Conservation (phyloP, 1,140 invertebrate genomes). For the Bombyx mandarina region DNA sequence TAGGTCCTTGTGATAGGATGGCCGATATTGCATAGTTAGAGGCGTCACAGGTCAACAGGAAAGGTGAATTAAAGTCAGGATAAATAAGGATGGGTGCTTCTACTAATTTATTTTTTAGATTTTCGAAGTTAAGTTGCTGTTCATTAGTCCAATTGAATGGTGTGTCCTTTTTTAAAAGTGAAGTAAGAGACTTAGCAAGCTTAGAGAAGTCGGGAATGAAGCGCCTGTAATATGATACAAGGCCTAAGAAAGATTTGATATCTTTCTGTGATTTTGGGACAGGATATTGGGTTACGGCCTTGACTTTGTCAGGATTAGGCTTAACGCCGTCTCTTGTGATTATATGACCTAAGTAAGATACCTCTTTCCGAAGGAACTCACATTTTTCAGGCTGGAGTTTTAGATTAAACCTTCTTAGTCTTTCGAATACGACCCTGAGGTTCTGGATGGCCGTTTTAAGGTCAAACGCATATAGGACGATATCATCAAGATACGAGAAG, state of each 20-base stretch:
- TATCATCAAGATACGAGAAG: no score
- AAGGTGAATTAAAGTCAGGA: conserved; percentile 35
- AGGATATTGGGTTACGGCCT: conserved; percentile 17
- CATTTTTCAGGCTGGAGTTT: no score
- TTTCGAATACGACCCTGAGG: no score
- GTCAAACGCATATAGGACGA: no score
- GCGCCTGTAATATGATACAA: conserved; percentile 12
- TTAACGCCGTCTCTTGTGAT: conserved; percentile 25
- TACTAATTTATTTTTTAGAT: conserved; percentile 29
- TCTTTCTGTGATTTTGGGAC: conserved; percentile 26
- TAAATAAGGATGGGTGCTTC: conserved; percentile 37
- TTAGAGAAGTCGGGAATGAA: conserved; percentile 26
- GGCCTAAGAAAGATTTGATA: background rate
- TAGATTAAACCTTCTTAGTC: no score
- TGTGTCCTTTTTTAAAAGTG: conserved; percentile 28
- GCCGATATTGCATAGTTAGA: conserved; percentile 31
- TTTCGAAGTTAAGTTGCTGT: conserved; percentile 29
- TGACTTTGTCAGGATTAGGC: conserved; percentile 22
- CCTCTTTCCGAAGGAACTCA: no score
- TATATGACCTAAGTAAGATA: no score
- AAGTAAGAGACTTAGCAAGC: conserved; percentile 29
- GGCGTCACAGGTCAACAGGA: conserved; percentile 46
- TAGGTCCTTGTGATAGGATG: conserved; percentile 34
- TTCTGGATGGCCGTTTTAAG: no score
- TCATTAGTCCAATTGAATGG: conserved; percentile 19